Evolutionary conservation across 2,797 vertebrate species (phyloP).

Genomic region (Myotis daubentonii): DNA sequence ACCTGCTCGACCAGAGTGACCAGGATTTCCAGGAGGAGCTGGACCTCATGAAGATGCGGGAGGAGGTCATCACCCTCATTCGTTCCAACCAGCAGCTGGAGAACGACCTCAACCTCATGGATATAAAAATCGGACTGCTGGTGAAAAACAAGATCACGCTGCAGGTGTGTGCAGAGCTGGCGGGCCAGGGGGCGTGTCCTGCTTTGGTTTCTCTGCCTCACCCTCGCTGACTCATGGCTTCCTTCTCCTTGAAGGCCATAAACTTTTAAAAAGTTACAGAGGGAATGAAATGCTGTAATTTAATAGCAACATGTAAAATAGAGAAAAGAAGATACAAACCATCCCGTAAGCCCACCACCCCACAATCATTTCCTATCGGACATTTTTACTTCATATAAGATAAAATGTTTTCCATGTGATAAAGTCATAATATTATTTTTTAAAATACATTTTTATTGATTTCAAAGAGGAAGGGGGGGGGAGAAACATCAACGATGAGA

Average conservation of each 20-base stretch:
- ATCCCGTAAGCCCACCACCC: not conserved
- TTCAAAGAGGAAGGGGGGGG: too few species aligned
- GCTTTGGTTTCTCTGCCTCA: not conserved
- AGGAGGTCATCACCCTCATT: slow-evolving; percentile 97
- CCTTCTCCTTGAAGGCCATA: not conserved
- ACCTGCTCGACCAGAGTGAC: slow-evolving; percentile 97
- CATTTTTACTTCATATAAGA: not conserved
- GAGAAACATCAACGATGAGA: too few species aligned
- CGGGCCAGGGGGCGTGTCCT: not conserved
- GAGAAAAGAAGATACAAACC: not conserved
- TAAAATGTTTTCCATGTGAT: not conserved
- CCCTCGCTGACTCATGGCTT: not conserved
- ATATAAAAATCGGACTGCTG: slow-evolving; percentile 98
- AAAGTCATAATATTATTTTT: not conserved
- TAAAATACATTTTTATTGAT: too few species aligned
- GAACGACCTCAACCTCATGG: slow-evolving; percentile 99
- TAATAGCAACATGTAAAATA: not conserved
- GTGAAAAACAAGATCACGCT: slow-evolving; percentile 98
- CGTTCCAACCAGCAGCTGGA: slow-evolving; percentile 98
- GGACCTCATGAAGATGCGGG: slow-evolving; percentile 95
- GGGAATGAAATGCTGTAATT: not conserved
- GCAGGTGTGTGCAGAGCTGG: slow-evolving; percentile 85
- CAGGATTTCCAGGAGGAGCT: slow-evolving; percentile 99
- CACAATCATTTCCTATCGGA: not conserved
- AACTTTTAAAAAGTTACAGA: not conserved